Conservation (phyloP, 2,797 vertebrate genomes). For the Peromyscus attwateri region DNA sequence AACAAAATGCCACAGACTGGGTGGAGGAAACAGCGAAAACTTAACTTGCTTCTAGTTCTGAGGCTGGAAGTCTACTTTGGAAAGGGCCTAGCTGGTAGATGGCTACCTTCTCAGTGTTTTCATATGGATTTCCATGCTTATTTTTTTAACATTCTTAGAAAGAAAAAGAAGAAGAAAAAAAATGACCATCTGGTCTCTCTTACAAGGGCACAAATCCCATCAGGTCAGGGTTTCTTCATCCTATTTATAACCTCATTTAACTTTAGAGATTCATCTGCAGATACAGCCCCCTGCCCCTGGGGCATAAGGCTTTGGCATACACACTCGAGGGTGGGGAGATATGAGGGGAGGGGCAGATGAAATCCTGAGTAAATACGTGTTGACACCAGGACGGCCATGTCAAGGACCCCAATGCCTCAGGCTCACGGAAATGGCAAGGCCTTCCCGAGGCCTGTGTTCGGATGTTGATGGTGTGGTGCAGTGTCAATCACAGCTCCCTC, state of each 20-base stretch:
- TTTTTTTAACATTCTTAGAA: not conserved
- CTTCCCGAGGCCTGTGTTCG: not conserved
- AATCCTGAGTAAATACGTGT: not conserved
- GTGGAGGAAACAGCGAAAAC: not conserved
- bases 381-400: too few species aligned
- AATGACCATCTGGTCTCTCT: not conserved
- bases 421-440: not conserved
- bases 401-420: not conserved
- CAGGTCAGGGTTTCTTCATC: not conserved
- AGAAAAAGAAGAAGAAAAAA: not conserved
- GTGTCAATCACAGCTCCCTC: not conserved
- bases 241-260: slow-evolving; percentile 14
- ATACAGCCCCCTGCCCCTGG: not conserved
- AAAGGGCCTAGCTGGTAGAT: not conserved
- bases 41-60: not conserved
- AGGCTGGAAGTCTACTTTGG: not conserved
- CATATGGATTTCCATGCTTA: not conserved
- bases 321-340: not conserved
- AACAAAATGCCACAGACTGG: not conserved
- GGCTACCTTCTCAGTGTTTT: not conserved
- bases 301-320: not conserved
- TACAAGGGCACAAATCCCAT: not conserved
- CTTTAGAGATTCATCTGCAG: not conserved
- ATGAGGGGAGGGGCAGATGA: not conserved
- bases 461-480: not conserved